Conservation (phyloP, 2,113 vertebrate species). For the Bombycilla garrulus region DNA sequence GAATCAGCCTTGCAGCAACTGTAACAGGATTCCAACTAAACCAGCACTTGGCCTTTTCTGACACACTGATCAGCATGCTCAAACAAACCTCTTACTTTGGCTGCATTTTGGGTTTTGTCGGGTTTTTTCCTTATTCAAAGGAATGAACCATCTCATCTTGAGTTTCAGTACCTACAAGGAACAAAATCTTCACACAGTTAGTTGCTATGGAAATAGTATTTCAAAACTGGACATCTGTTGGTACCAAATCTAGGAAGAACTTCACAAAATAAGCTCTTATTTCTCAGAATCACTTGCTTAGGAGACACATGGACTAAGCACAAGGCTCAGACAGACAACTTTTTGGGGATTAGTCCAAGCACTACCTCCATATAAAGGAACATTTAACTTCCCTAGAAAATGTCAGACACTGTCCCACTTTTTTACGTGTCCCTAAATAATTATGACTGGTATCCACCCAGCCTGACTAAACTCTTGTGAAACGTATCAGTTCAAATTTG, state of each 20-base stretch:
- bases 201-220: constrained; percentile 40
- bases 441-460: not conserved
- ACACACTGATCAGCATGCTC: not conserved
- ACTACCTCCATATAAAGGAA: not conserved
- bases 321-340: not conserved
- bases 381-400: not conserved
- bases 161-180: not conserved
- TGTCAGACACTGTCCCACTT: not conserved
- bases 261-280: not conserved
- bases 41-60: not conserved
- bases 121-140: not conserved
- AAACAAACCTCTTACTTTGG: not conserved
- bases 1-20: not conserved
- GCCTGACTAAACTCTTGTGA: not conserved
- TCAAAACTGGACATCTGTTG: not conserved
- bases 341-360: not conserved
- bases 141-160: not conserved
- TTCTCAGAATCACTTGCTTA: not conserved
- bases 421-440: not conserved
- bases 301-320: not conserved
- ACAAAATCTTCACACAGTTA: not conserved
- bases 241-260: not conserved
- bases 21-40: not conserved
- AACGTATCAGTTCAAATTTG: not conserved
- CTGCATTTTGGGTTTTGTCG: not conserved